Evolutionary conservation across 1,140 invertebrate genomes (phyloP), one percentile per base, ranked within the genome.

Genomic region (Oreohelix idahoensis): DNA sequence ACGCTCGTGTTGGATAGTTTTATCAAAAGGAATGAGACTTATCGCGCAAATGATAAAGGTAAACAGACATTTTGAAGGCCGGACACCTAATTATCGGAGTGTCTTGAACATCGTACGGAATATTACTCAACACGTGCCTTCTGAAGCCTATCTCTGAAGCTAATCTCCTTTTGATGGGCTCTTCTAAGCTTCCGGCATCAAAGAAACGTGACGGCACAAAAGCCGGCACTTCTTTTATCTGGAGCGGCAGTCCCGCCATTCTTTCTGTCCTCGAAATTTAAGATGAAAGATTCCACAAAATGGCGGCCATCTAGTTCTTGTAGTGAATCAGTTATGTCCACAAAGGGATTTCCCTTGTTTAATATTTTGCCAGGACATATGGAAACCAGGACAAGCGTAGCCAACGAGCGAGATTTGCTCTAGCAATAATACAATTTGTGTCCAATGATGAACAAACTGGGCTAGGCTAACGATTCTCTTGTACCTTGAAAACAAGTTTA

Each of bases 61-160:
- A 58, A 58, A 58, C 53, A 58, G 53, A n/a, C 53, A 58, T 58
- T 58, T 58, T 58, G 53, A 58, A 58, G 13, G 13, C 53, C 53
- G 4, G 53, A 8, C 53, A 58, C 15, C 53, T 58, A 58, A 58
- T 58, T 58, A 58, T 58, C 13, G 5, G 10, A 58, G 53, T 58
- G 26, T 58, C 53, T 58, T 23, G 13, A 58, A n/a, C 53, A 58
- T n/a, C 53, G 53, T 4, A 58, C 53, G 13, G 26, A n/a, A n/a
- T 58, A 58, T 58, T 58, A n/a, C 53, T 58, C 53, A 58, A 58
- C 53, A 58, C 53, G 53, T 58, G 53, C 26, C 53, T 58, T 58
- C 15, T 23, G 26, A 58, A 4, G 53, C 53, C 13, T 23, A n/a
- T 4, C 53, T 58, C 53, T 58, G 15, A 58, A 58, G 53, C 53